Base-by-base conservation (phyloP, 2,888 invertebrate species). In the Eurytoma adleriae region DNA sequence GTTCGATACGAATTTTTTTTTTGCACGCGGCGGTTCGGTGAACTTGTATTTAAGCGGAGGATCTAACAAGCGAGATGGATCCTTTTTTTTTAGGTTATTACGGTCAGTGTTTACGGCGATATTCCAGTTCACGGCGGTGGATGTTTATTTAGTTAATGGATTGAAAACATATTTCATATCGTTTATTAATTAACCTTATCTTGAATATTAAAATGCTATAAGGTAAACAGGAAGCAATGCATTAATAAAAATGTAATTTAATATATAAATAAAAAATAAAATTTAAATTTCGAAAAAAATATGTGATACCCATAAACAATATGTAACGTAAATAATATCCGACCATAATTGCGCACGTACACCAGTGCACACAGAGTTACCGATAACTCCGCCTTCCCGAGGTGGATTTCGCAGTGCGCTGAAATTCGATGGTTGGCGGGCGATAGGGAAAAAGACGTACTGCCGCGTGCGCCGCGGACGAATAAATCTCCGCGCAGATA, bases 1-100 rank as follows among this genome's bases (percentile, higher is more conserved):
- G 82, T 83, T 64, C 79, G 82, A 74, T 40, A 84, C 80, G 76
- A 83, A 82, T 82, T 83, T 81, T 81, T 81, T 81, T 81, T 82
- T 40, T 50, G 18, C 24, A 14, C 10, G 24, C 24, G 24, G 24
- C 54, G 16, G 54, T 54, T 16, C 16, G n/a, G 16, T 13, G 13
- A 27, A 14, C 24, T 48, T 40, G 40, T 40, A 40, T 40, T 10
- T 10, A 40, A 40, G 40, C 40, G 10, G 40, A 40, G 40, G 40
- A 40, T 40, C 40, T 40, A 40, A 40, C 10, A 40, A 10, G 40
- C 40, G 40, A 40, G 40, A 40, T 40, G 10, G 40, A 40, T 40
- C 1, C 40, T 40, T 40, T 40, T 40, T 30, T 40, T 40, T 40
- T 10, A 40, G 10, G 40, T 1, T 10, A 40, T 40, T 40, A 40